Conservation (phyloP, 2,797 vertebrate species). For the Tarsius wallacei region DNA sequence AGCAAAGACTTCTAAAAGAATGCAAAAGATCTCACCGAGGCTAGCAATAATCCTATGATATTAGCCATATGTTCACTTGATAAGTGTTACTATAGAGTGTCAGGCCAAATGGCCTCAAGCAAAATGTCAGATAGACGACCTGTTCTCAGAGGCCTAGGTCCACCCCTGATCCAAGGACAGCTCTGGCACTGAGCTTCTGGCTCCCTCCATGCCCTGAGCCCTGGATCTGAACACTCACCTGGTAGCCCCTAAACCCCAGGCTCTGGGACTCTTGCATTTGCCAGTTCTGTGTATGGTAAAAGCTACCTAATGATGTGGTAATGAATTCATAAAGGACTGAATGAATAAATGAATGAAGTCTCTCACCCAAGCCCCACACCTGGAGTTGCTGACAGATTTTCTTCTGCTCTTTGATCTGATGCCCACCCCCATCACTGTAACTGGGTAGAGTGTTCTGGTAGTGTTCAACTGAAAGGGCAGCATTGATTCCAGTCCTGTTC, state of each 20-base stretch:
- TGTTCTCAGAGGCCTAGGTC: neutral
- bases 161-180: neutral
- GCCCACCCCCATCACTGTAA: fast-evolving
- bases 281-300: neutral
- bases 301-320: neutral
- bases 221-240: neutral
- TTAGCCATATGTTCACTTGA: neutral
- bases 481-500: fast-evolving
- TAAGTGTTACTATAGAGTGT: neutral
- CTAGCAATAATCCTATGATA: neutral
- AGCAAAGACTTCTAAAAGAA: neutral
- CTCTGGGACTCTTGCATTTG: neutral
- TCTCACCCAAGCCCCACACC: too few species aligned
- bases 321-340: neutral
- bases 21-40: neutral
- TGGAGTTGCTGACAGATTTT: neutral
- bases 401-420: fast-evolving
- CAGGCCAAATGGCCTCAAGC: neutral
- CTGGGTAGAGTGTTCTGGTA: fast-evolving
- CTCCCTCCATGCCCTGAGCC: neutral
- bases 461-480: fast-evolving
- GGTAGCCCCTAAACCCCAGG: neutral
- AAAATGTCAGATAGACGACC: neutral
- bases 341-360: neutral
- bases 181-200: too few species aligned